These are phyloP conservation scores for Galendromus occidentalis DNA, from an alignment of 1,140 invertebrate species.

Conservation along the genomic window DNA sequence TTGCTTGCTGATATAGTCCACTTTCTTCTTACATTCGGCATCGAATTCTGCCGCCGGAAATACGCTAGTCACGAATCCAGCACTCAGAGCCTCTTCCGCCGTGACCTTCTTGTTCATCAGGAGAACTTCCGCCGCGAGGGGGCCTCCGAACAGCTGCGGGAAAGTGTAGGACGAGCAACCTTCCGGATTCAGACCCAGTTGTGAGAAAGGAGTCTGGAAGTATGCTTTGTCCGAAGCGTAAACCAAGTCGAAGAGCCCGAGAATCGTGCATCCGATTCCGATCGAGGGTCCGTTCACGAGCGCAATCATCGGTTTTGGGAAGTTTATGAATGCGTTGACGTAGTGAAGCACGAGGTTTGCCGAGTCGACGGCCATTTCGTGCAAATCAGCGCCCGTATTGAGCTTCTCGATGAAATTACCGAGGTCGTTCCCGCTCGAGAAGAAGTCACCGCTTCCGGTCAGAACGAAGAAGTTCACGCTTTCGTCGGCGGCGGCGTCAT, in stretches of 20 bases:
- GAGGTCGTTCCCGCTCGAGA: slow-evolving; percentile 73
- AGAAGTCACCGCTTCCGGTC: slow-evolving; percentile 55
- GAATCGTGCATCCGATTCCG: slow-evolving; percentile 61
- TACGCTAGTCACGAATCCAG: slow-evolving; percentile 47
- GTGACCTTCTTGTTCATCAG: slow-evolving; percentile 55
- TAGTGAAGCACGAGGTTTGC: slow-evolving; percentile 35
- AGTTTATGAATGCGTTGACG: slow-evolving; percentile 56
- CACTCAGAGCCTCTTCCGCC: slow-evolving; percentile 42
- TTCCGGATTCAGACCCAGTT: slow-evolving; percentile 57
- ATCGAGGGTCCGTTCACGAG: slow-evolving; percentile 84
- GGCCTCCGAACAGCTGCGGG: slow-evolving; percentile 50
- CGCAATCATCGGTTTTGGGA: slow-evolving; percentile 67
- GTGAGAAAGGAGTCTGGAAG: slow-evolving; percentile 64
- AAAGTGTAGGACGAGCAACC: slow-evolving; percentile 63
- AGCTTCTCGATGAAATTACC: slow-evolving; percentile 18
- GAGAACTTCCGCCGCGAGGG: slow-evolving; percentile 53
- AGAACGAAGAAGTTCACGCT: slow-evolving; percentile 40
- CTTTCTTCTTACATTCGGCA: slow-evolving; percentile 34
- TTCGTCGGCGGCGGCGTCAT: slow-evolving; percentile 41
- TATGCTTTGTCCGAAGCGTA: slow-evolving; percentile 65
- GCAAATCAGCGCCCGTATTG: slow-evolving; percentile 24
- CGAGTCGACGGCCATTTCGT: slow-evolving; percentile 27
- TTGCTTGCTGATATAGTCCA: neutral
- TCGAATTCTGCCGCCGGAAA: slow-evolving; percentile 37
- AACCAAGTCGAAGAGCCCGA: slow-evolving; percentile 67